Evolutionary conservation across 2,113 vertebrate genomes (phyloP).

Genomic region (Hemibagrus wyckioides): DNA sequence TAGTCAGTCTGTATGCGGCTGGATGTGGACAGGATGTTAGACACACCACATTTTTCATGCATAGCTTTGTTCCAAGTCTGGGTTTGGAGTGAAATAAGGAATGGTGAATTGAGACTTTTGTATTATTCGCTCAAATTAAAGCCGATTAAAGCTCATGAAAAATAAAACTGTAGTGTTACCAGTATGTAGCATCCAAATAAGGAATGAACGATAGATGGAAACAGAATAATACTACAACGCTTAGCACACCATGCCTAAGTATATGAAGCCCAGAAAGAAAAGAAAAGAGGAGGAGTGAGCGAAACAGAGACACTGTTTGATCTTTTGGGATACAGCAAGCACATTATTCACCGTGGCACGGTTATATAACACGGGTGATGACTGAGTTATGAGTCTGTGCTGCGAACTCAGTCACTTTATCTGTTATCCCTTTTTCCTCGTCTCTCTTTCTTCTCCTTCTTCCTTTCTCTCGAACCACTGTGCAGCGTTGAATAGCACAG

Average conservation of each 20-base stretch:
- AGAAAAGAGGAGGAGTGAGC: background rate
- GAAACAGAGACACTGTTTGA: constrained; percentile 37
- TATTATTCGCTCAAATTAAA: constrained; percentile 4
- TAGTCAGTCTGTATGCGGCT: constrained; percentile 26
- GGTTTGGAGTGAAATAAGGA: constrained; percentile 8
- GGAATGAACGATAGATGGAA: background rate
- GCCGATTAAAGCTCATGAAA: background rate
- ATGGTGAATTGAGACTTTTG: background rate
- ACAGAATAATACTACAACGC: constrained; percentile 4
- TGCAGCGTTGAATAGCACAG: constrained; percentile 9
- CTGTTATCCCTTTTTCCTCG: constrained; percentile 2
- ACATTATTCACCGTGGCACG: constrained; percentile 45
- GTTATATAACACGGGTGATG: constrained; percentile 43
- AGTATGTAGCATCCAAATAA: no score
- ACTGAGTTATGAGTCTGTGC: constrained; percentile 32
- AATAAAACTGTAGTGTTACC: background rate
- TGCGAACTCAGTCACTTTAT: constrained; percentile 3
- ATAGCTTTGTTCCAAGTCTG: constrained; percentile 26
- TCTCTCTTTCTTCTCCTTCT: background rate
- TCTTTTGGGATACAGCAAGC: constrained; percentile 38
- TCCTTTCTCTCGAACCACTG: constrained; percentile 1
- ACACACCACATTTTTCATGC: constrained; percentile 36
- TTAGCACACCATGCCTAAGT: background rate
- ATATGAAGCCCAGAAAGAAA: background rate
- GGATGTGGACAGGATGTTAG: constrained; percentile 47